These are phyloP conservation scores for Rhinoraja longicauda DNA, from an alignment of 2,797 vertebrate species.

Conservation along the genomic window DNA sequence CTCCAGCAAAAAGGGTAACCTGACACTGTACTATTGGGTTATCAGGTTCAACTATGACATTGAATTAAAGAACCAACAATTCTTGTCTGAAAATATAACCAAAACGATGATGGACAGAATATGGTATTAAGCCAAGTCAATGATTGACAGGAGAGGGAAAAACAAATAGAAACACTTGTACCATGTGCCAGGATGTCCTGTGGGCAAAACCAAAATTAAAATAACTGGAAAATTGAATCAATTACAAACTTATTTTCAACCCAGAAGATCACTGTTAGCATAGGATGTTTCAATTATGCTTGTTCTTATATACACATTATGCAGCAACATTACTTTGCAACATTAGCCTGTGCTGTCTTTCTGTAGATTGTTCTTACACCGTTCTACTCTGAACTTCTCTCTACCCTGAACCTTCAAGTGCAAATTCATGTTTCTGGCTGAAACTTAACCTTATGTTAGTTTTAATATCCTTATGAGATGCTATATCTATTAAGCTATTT, in stretches of 20 bases:
- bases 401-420: not conserved
- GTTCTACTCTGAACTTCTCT: not conserved
- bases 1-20: not conserved
- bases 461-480: not conserved
- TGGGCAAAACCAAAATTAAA: conserved; percentile 11
- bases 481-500: not conserved
- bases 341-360: not conserved
- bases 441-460: not conserved
- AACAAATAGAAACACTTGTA: not conserved
- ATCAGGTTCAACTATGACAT: not conserved
- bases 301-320: not conserved
- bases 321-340: not conserved
- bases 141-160: not conserved
- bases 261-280: not conserved
- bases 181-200: not conserved
- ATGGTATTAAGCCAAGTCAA: not conserved
- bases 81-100: conserved; percentile 8
- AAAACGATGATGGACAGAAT: not conserved
- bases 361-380: not conserved
- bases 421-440: not conserved
- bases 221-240: conserved; percentile 8
- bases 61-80: not conserved
- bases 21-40: not conserved
- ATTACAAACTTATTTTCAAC: not conserved
- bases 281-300: not conserved